phyloP scores from a whole-genome alignment of 2,888 invertebrate species.

The Cosmopolites sordidus region DNA sequence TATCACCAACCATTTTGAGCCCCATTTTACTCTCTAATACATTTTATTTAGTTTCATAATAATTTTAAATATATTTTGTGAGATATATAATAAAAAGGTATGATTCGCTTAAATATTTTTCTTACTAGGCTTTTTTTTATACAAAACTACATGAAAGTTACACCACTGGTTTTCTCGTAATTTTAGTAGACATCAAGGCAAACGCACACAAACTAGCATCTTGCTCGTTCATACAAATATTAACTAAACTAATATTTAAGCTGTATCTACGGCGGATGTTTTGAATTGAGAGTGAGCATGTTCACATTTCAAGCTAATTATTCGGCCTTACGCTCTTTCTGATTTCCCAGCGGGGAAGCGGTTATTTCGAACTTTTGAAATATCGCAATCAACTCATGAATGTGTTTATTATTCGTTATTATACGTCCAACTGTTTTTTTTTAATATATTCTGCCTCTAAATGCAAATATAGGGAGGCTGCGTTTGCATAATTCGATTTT shows the following conservation, averaged over 20 bases:
- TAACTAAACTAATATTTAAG: constrained; percentile 14
- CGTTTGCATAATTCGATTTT: background rate
- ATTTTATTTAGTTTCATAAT: too few relatives aligned
- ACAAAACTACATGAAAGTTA: too few relatives aligned
- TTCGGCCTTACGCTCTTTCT: constrained; percentile 35
- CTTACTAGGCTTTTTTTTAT: too few relatives aligned
- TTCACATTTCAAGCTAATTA: constrained; percentile 32
- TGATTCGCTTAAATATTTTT: too few relatives aligned
- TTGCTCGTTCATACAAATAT: background rate
- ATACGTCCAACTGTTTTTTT: constrained; percentile 2
- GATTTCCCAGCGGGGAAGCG: constrained; percentile 37
- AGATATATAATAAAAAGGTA: too few relatives aligned
- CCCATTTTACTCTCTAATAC: too few relatives aligned
- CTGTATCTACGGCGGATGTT: constrained; percentile 11
- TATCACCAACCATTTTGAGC: too few relatives aligned
- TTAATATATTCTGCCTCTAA: background rate
- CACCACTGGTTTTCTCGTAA: background rate
- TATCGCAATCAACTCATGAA: constrained; percentile 31
- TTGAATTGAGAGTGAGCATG: constrained; percentile 12
- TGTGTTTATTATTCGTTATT: constrained; percentile 17
- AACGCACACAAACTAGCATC: background rate
- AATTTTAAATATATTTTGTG: too few relatives aligned
- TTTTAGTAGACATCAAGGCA: background rate
- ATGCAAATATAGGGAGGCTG: background rate
- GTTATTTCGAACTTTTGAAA: constrained; percentile 34